phyloP scores from a whole-genome alignment of 37 sponge, comb jelly and placozoan species.

The Geodia barretti region DNA sequence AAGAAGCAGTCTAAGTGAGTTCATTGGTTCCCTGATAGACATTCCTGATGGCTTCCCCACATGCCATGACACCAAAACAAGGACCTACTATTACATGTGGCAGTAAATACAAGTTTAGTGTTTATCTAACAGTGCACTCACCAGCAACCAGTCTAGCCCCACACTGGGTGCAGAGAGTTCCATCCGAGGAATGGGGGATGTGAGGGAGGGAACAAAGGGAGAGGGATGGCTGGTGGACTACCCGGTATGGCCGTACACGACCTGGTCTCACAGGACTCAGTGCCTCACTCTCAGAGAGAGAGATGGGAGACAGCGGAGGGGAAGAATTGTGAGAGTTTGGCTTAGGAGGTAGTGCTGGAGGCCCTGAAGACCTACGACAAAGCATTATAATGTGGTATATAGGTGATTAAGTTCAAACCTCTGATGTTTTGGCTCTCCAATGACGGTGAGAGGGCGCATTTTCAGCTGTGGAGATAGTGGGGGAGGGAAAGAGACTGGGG shows the following conservation, averaged over 20 bases:
- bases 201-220: neutral
- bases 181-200: slow-evolving; percentile 2
- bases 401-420: neutral
- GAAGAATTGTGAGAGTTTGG: neutral
- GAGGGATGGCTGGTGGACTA: slow-evolving; percentile 2
- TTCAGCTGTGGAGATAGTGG: neutral
- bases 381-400: neutral
- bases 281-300: neutral
- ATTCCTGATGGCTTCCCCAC: neutral
- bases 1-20: neutral
- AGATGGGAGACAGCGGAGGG: neutral
- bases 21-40: neutral
- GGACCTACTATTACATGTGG: neutral
- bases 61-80: neutral
- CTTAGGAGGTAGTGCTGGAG: neutral
- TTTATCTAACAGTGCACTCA: neutral
- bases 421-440: neutral
- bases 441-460: neutral
- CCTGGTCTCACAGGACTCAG: neutral
- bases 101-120: too few species aligned
- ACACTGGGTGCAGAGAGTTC: neutral
- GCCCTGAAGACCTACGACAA: neutral
- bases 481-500: neutral
- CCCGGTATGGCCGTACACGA: neutral
- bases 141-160: neutral